Evolutionary conservation across 1,140 invertebrate species (phyloP), one percentile per base, ranked within the genome.

Genomic region (Orchestia grillus): DNA sequence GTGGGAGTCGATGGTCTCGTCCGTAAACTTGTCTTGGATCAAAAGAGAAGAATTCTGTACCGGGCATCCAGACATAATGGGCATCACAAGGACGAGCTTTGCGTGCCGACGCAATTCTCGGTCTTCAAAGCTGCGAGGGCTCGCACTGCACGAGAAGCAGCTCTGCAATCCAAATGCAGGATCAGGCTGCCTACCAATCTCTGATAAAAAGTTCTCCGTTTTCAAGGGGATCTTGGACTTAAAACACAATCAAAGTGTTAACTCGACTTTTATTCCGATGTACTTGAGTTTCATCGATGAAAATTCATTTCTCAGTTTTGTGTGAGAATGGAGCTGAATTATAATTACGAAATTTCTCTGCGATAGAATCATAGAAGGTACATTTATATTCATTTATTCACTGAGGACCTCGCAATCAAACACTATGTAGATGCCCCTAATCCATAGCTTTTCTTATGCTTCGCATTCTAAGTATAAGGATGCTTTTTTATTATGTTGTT

Each of bases 21-120:
- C 41, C 88, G 41, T 44, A 44, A 91, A 91, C 88, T 91, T 91
- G 88, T 91, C 88, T 91, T 91, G 88, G 88, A 91, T 91, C 88
- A 91, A 42, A 91, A 44, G 44, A 91, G 88, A 91, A 91, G 28
- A 77, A 77, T 77, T 91, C 88, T 91, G 88, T 44, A 91, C 41
- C 44, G 44, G 88, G 88, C 88, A 43, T 91, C 88, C 11, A 42
- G 41, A 44, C 44, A 91, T 91, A 28, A 91, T 44, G 88, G 44
- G 44, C 44, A 91, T 91, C 88, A 91, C 88, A 91, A 41, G 88
- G 41, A 91, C 44, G 88, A 77, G 62, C 62, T 15, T 6, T 77
- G 62, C 62, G 62, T 77, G 62, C 62, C 62, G 62, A 77, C 62
- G 62, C 62, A 77, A 8, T 77, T 77, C 62, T 77, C 11, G 11